Base-by-base conservation (phyloP, 2,888 invertebrate genomes). In the Lithophane leautieri region DNA sequence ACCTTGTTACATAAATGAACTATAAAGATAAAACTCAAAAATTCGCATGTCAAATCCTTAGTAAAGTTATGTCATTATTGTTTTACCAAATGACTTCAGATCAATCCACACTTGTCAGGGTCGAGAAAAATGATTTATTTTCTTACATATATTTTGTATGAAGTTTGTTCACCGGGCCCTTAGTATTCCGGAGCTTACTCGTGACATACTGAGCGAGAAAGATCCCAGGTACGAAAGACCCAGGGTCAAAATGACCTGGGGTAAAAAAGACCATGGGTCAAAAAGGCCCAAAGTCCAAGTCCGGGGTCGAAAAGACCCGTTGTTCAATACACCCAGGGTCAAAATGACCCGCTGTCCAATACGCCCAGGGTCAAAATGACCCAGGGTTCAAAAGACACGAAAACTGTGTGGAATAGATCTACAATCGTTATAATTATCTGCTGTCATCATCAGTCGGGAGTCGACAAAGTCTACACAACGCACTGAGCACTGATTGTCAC, bases 391-490 rank as follows among this genome's bases (percentile, higher is more conserved):
- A 14, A 1, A 25, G 9, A 34, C 50, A 4, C n/a, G 3, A 56
- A 56, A 61, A 47, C 50, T 11, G 50, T 79, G 63, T 79, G 63
- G 42, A 19, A 1, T 34, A 77, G 70, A 65, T 2, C 6, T 25
- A 0, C 3, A 58, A 58, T 77, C 16, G 42, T 73, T 25, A 60
- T 22, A 56, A 60, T 62, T 25, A 25, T 52, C 42, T 42, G 73
- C 56, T 77, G 34, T 44, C 34, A 47, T 44, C 22, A n/a, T 76
- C 63, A 68, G 67, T 82, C 68, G 71, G 47, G 0, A 60, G 22
- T 11, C 47, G 40, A 84, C 84, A 81, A 11, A 77, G 76, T 81
- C 67, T 62, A 12, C 76, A 82, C 16, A 80, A n/a, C 16, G 28
- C 73, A 80, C 70, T 73, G 3, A 73, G 60, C 82, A 82, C 84